Conservation (phyloP, 1,140 invertebrate genomes). For the Eufriesea mexicana region DNA sequence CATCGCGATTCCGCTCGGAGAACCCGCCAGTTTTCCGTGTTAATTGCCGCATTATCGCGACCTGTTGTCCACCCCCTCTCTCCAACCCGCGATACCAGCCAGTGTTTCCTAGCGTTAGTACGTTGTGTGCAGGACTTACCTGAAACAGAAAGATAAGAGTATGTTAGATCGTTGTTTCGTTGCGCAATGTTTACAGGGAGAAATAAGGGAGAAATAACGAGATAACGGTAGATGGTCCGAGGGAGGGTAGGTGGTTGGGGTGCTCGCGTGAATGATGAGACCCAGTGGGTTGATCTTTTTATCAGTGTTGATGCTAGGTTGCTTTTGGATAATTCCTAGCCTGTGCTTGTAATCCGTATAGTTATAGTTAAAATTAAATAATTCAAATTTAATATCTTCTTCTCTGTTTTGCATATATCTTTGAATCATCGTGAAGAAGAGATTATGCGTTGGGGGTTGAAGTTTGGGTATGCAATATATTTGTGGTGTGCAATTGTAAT, state of each 20-base stretch:
- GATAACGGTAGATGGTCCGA: not conserved
- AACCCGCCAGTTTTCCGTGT: conserved; percentile 25
- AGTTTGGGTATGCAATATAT: no score
- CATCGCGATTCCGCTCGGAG: conserved; percentile 36
- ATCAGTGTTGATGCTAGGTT: no score
- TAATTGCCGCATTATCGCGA: conserved; percentile 51
- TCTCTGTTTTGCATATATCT: no score
- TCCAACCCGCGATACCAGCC: not conserved
- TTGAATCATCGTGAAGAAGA: no score
- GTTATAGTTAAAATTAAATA: no score
- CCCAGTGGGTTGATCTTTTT: no score
- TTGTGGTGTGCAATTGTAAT: no score
- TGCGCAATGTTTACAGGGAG: not conserved
- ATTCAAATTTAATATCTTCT: no score
- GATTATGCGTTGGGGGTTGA: no score
- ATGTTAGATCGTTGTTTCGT: conserved; percentile 31
- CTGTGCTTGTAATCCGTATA: no score
- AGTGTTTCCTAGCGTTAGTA: not conserved
- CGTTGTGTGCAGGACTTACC: conserved; percentile 49
- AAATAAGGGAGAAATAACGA: not conserved
- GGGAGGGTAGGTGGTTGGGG: not conserved
- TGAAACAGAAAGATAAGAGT: conserved; percentile 53
- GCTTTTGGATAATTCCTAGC: no score
- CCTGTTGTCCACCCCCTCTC: conserved; percentile 32
- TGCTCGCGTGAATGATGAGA: not conserved